Conservation (phyloP, 2,797 vertebrate species). For the Lacerta bilineata region DNA sequence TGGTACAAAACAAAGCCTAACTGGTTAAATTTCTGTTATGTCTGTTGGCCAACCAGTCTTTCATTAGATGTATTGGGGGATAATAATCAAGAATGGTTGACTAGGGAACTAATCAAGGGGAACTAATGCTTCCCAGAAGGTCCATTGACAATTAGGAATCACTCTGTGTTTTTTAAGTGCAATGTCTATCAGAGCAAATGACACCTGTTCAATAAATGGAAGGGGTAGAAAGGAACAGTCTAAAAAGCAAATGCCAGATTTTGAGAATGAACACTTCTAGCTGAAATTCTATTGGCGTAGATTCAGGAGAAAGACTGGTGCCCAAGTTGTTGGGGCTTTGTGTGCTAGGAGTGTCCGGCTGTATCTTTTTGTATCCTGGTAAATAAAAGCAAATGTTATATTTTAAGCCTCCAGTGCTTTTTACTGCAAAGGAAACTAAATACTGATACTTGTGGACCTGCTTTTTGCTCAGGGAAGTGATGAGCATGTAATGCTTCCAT, state of each 20-base stretch:
- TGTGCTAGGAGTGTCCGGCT: neutral
- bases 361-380: neutral
- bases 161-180: neutral
- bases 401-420: neutral
- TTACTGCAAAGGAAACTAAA: neutral
- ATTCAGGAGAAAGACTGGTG: neutral
- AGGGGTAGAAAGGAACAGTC: too few species aligned
- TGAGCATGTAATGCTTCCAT: neutral
- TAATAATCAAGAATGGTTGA: neutral
- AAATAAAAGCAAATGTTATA: conserved; percentile 6
- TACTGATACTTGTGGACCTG: too few species aligned
- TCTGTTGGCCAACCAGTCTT: neutral
- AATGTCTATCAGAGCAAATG: neutral
- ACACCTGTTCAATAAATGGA: too few species aligned
- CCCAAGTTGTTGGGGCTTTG: neutral
- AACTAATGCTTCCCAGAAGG: neutral
- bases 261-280: neutral
- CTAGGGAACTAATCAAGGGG: neutral
- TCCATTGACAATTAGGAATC: neutral
- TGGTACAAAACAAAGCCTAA: neutral
- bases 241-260: neutral
- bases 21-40: neutral
- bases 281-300: neutral
- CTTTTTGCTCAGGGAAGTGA: neutral
- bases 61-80: neutral